These are phyloP conservation scores for Pangasius larnaudii DNA, from an alignment of 2,797 vertebrate species.

Conservation along the genomic window DNA sequence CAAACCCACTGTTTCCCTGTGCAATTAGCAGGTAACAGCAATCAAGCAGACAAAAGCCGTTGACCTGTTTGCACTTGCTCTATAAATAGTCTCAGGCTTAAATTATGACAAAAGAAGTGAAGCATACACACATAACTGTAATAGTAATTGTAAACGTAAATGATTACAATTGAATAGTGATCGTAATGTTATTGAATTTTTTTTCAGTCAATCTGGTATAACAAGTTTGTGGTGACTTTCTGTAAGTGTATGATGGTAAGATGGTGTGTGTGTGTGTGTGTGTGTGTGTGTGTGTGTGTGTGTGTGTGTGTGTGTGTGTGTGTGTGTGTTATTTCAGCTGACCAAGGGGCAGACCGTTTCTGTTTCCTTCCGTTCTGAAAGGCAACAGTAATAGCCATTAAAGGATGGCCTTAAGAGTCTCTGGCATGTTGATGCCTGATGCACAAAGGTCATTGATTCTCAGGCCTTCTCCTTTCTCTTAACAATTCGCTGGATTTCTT, in stretches of 20 bases:
- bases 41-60: neutral
- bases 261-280: conserved; percentile 8
- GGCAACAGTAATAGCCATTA: conserved; percentile 88
- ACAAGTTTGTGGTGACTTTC: neutral
- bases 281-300: conserved; percentile 32
- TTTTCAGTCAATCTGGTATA: neutral
- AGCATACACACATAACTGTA: neutral
- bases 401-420: conserved; percentile 88
- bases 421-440: conserved; percentile 90
- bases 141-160: neutral
- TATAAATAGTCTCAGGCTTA: conserved; percentile 16
- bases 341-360: conserved; percentile 66
- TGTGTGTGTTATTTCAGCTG: conserved; percentile 52
- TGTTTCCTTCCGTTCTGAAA: conserved; percentile 83
- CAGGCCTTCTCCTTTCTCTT: conserved; percentile 77
- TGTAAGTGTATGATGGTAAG: neutral
- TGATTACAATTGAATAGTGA: neutral
- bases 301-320: neutral
- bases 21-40: conserved; percentile 24
- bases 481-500: conserved; percentile 97
- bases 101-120: neutral
- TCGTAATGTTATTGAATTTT: neutral
- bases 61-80: neutral
- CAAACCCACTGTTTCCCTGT: conserved; percentile 21
- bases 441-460: conserved; percentile 99